phyloP scores from a whole-genome alignment of 2,113 vertebrate species.

The Lepus europaeus region DNA sequence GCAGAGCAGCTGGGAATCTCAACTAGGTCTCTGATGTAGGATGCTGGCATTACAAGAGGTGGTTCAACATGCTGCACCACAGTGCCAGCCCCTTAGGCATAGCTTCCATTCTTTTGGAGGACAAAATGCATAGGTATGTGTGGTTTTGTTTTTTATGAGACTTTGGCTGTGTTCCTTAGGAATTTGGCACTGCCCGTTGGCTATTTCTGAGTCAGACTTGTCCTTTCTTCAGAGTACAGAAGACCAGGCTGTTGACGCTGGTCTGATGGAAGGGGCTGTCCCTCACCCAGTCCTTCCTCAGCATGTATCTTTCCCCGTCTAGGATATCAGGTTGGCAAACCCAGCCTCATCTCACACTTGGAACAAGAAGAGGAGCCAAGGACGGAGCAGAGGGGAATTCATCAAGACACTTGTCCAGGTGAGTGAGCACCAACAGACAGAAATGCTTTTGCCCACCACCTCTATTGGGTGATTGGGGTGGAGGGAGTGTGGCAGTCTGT shows the following conservation, averaged over 20 bases:
- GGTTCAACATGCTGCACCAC: too few relatives aligned
- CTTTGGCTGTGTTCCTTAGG: conserved; percentile 58
- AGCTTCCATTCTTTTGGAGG: conserved; percentile 13
- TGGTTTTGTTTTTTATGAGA: conserved; percentile 47
- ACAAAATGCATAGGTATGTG: neutral
- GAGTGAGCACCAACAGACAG: neutral
- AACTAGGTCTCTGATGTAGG: too few relatives aligned
- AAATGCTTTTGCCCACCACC: neutral
- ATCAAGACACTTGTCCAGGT: conserved; percentile 30
- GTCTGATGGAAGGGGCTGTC: neutral
- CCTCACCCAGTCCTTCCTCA: conserved; percentile 37
- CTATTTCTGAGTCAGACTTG: conserved; percentile 60
- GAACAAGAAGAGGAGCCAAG: conserved; percentile 75
- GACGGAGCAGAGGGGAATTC: conserved; percentile 49
- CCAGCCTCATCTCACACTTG: conserved; percentile 81
- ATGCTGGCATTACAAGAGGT: too few relatives aligned
- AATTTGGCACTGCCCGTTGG: conserved; percentile 11
- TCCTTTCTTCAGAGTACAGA: conserved; percentile 9
- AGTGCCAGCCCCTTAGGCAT: too few relatives aligned
- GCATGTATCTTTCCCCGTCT: conserved; percentile 54
- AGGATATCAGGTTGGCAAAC: conserved; percentile 80
- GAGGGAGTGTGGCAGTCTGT: too few relatives aligned
- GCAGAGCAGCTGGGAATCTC: too few relatives aligned
- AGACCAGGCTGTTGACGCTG: neutral
- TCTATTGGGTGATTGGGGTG: neutral